Evolutionary conservation across 2,797 vertebrate genomes (phyloP), one percentile per base, ranked within the genome.

Genomic region (Caiman crocodilus): DNA sequence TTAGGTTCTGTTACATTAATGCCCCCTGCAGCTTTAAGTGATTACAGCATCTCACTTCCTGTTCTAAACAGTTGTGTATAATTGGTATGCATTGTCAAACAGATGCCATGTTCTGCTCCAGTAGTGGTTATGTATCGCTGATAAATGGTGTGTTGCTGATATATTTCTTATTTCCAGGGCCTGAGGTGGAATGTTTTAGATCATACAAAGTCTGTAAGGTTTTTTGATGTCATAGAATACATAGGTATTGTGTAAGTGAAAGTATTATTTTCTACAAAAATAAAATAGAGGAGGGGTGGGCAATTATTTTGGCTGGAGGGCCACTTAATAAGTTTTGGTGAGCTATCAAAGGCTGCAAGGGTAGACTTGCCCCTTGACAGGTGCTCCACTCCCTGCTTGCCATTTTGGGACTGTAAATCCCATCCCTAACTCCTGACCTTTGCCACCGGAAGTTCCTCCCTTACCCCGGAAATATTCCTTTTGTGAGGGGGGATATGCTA

Each of bases 1-100:
- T 96, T 95, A 82, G 83, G 90, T 93, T 77, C 30, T 78, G 32
- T 94, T 67, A 58, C 7, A 5, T 84, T 87, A 78, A 88, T 56
- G 20, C 65, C 80, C 77, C 69, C 85, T 78, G 92, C 73, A 91
- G 85, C 75, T 89, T 81, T 77, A 90, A 73, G 76, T 94, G 92
- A 76, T 87, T 85, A 14, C 55, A 76, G 58, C 6, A 64, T 55
- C 57, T 93, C 35, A 67, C 89, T 30, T 84, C 56, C 61, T 69
- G 23, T 0, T 76, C 50, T 67, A 90, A 0, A 0, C 28, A 4
- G 4, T 55, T 85, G 0, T 1, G 32, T 82, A 79, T 58, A 80
- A 60, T 26, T 73, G 86, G 21, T 84, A 61, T 20, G 60, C 11
- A 1, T 67, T 4, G 2, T 9, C 91, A 73, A 79, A 13, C 28